Conservation (phyloP, 2,113 vertebrate genomes). For the Typhlomys cinereus region DNA sequence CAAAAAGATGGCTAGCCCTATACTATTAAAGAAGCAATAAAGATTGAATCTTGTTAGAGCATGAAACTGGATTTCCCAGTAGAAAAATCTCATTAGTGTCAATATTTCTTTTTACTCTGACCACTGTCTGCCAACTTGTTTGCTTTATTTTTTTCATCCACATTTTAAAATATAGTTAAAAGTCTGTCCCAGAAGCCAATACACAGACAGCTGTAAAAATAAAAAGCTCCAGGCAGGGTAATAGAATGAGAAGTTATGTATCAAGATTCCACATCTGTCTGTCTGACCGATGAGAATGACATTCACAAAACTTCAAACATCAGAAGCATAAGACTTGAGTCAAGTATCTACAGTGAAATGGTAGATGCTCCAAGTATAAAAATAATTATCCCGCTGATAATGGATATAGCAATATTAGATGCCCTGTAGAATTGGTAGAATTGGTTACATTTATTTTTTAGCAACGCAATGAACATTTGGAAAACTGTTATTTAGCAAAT, state of each 20-base stretch:
- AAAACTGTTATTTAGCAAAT: not conserved
- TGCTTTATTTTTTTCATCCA: not conserved
- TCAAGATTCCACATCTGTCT: constrained; percentile 25
- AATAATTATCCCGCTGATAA: not conserved
- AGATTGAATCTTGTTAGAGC: constrained; percentile 6
- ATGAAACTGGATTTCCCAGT: constrained; percentile 47
- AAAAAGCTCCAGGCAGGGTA: constrained; percentile 32
- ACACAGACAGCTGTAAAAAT: constrained; percentile 14
- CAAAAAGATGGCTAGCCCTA: not conserved
- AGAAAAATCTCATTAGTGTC: constrained; percentile 60
- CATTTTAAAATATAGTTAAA: constrained; percentile 16
- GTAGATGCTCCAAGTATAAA: not conserved
- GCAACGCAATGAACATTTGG: constrained; percentile 27
- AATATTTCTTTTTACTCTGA: constrained; percentile 1
- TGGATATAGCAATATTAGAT: not conserved
- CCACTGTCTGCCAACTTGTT: constrained; percentile 52
- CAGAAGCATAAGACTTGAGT: not conserved
- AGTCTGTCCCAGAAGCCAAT: not conserved
- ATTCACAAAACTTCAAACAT: not conserved
- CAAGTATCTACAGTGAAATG: not conserved
- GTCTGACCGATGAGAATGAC: not conserved
- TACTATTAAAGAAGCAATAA: constrained; percentile 3
- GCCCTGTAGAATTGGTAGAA: not conserved
- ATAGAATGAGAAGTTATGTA: not conserved
- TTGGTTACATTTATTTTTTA: constrained; percentile 18